Conservation (phyloP, 2,113 vertebrate species). For the Entomyzon cyanotis region DNA sequence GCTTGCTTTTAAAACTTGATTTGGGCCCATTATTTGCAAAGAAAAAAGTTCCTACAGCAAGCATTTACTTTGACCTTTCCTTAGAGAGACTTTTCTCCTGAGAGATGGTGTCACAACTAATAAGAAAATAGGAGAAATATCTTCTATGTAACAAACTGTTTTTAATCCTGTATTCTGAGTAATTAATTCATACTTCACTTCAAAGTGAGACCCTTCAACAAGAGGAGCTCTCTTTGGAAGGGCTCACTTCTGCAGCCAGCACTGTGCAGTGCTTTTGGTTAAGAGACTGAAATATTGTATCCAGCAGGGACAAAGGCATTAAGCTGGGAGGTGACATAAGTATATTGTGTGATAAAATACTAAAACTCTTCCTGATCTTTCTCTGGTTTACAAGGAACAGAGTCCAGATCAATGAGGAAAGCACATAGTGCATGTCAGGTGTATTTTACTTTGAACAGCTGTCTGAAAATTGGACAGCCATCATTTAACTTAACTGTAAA, state of each 20-base stretch:
- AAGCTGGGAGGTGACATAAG: background rate
- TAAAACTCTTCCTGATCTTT: background rate
- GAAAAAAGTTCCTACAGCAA: background rate
- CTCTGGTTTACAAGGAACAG: background rate
- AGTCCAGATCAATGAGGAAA: background rate
- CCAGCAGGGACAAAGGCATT: background rate
- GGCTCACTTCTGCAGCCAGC: background rate
- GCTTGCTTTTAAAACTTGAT: background rate
- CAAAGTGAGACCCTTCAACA: background rate
- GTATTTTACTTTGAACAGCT: background rate
- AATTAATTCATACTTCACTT: background rate
- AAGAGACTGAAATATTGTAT: background rate
- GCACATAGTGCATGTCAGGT: background rate
- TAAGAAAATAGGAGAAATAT: background rate
- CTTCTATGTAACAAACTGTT: background rate
- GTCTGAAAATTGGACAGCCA: background rate
- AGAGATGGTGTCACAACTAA: background rate
- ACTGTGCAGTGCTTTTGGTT: background rate
- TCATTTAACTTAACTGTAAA: background rate
- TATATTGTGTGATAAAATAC: background rate
- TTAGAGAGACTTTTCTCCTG: background rate
- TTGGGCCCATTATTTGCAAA: background rate
- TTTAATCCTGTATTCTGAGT: background rate
- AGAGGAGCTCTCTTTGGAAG: background rate
- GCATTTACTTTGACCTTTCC: background rate